Conservation (phyloP, 2,888 invertebrate genomes). For the Archips xylosteana region DNA sequence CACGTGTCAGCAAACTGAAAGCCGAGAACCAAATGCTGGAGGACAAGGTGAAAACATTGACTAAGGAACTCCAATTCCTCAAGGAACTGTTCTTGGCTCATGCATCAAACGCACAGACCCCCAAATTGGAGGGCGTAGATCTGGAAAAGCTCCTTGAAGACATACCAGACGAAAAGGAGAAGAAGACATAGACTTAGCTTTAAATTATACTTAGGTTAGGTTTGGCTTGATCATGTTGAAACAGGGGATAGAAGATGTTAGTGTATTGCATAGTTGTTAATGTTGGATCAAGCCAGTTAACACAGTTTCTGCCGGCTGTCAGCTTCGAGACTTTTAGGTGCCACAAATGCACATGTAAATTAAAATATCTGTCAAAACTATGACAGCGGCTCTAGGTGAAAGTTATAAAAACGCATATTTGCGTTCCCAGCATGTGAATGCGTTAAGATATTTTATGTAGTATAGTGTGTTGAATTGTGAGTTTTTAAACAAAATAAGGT, state of each 20-base stretch:
- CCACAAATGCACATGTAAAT: too few species aligned
- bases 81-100: conserved; percentile 93
- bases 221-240: background rate
- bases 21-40: conserved; percentile 92
- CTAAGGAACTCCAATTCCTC: conserved; percentile 91
- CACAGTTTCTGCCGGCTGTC: too few species aligned
- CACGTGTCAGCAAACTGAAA: conserved; percentile 90
- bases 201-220: conserved; percentile 32
- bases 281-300: background rate
- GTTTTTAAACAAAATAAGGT: background rate
- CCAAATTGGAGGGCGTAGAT: conserved; percentile 85
- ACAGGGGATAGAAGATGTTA: background rate
- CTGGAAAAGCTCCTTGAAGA: conserved; percentile 85
- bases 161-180: conserved; percentile 73
- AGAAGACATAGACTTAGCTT: conserved; percentile 49
- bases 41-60: conserved; percentile 92
- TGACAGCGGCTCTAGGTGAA: too few species aligned
- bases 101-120: conserved; percentile 86
- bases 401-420: too few species aligned
- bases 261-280: background rate
- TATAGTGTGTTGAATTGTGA: conserved; percentile 36
- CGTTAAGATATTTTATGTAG: conserved; percentile 44
- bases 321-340: too few species aligned
- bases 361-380: too few species aligned
- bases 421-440: too few species aligned